Evolutionary conservation across 2,797 vertebrate genomes (phyloP).

Genomic region (Danio albolineatus): DNA sequence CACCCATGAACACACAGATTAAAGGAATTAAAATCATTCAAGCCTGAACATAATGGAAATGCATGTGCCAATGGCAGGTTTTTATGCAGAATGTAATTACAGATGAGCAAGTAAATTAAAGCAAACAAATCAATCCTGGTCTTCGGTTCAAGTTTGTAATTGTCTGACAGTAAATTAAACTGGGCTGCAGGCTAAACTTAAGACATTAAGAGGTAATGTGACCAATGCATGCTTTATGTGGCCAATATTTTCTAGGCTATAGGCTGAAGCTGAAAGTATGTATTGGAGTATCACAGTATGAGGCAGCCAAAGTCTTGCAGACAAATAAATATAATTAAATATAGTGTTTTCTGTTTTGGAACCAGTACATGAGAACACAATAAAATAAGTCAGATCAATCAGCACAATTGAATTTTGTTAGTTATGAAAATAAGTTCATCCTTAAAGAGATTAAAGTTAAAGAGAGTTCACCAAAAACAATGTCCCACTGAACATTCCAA

Average conservation of each 20-base stretch:
- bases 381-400: no score
- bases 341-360: no score
- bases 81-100: conserved; percentile 44
- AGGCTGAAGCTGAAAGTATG: background rate
- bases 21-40: conserved; percentile 54
- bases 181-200: background rate
- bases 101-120: conserved; percentile 21
- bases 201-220: background rate
- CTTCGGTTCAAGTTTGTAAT: conserved; percentile 7
- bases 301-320: background rate
- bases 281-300: background rate
- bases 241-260: background rate
- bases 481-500: no score
- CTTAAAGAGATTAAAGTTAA: no score
- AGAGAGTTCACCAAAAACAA: no score
- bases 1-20: conserved; percentile 38
- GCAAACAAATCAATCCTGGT: conserved; percentile 19
- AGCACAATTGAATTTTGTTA: no score
- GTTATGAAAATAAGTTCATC: no score
- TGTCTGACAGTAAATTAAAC: conserved; percentile 12
- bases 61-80: conserved; percentile 22
- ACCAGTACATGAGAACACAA: no score
- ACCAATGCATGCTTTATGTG: background rate
- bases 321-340: no score
- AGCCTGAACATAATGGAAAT: conserved; percentile 53